Evolutionary conservation across 1,140 invertebrate genomes (phyloP), one percentile per base, ranked within the genome.

Genomic region (Tribolium castaneum): DNA sequence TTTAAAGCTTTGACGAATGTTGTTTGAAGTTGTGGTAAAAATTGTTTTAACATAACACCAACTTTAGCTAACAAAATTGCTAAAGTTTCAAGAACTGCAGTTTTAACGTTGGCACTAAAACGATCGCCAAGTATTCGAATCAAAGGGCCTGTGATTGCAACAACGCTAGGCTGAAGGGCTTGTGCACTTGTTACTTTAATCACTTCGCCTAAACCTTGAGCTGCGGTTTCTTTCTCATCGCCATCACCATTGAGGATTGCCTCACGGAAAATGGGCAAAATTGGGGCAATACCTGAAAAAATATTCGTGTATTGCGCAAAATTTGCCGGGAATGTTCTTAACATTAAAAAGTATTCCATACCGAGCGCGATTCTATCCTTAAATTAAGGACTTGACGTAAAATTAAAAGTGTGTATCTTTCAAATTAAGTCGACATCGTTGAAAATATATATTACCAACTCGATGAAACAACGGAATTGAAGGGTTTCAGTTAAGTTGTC

Each of bases 91-190:
- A 99, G 88, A 7, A 99, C 96, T 22, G 98, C 97, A 0, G 97
- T 95, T 89, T 99, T 99, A 0, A 99, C 96, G 83, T 93, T 96
- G 84, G 94, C 93, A 78, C 93, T 95, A 86, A 98, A 99, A 59
- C 98, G 90, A 87, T 99, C 98, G 16, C 98, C 98, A 9, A 99
- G 90, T 85, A 99, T 98, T 82, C 98, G 91, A 88, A 99, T 99
- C 10, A 99, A 89, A 0, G 98, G 98, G 6, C 98, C 98, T 16
- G 98, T 99, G 79, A 99, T 98, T 83, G 98, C 95, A 34, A 99
- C 94, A 1, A 99, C 97, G 56, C 97, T 98, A 1, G 97, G 94
- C 86, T 98, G 97, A 13, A 99, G 87, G 4, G 97, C 96, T 54
- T 92, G 88, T 0, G 95, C 90, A 79, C 92, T 95, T 0, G 97